Base-by-base conservation (phyloP, 2,113 vertebrate genomes). In the Parotia lawesii region DNA sequence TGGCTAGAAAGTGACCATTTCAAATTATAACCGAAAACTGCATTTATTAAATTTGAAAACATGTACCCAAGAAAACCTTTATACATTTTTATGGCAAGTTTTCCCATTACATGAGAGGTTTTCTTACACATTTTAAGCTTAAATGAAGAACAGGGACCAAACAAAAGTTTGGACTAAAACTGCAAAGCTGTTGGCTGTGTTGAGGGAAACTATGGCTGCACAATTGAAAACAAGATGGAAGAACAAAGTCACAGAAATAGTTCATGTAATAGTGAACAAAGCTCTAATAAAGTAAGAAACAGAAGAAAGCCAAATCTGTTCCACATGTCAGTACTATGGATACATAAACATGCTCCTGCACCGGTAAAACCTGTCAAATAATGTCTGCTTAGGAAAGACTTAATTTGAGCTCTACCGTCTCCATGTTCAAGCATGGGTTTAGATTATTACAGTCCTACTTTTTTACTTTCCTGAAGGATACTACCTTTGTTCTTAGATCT, bases 91-190 rank as follows among this genome's bases (percentile, higher is more conserved):
- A 97, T 96, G 95, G 96, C 93, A 97, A 97, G 92, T 97, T 96
- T 97, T 96, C 89, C 95, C 97, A 96, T 97, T 97, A 98, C 96
- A 98, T 90, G 97, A 98, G 95, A 95, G 96, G 89, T 85, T 96
- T 96, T 95, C 97, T 96, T 95, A 97, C 93, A 97, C 91, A 88
- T 96, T 97, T 97, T 92, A 95, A 97, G 95, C 80, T 96, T 95
- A 97, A 92, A 93, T 85, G 71, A 89, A 80, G 74, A 95, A 84
- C 58, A 96, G 73, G 33, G 16, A 90, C 94, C 80, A 80, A 95
- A 96, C 21, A 73, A 79, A 94, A 85, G 85, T 87, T 95, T 97
- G 97, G 97, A 95, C 85, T 96, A 81, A 92, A 97, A 88, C 67
- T 92, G 96, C 85, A 93, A 94, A 97, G 96, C 81, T 83, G 42